phyloP scores from a whole-genome alignment of 1,140 invertebrate genomes.

The Adoxophyes honmai region DNA sequence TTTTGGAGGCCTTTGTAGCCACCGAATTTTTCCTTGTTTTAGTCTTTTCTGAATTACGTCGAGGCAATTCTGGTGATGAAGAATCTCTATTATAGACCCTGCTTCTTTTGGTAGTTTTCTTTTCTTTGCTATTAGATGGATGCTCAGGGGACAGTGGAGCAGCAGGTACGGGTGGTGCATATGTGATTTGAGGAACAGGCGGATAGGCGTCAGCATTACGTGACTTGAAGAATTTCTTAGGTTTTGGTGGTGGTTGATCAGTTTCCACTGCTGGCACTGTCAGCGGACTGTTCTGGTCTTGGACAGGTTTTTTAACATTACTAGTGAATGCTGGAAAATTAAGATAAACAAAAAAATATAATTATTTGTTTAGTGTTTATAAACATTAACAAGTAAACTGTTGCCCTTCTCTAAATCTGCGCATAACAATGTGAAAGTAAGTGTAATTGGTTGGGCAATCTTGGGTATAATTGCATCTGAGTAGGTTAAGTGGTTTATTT shows the following conservation, averaged over 20 bases:
- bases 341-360: slow-evolving; percentile 7
- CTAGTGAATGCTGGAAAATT: slow-evolving; percentile 64
- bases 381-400: no score
- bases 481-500: no score
- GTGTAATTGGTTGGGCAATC: background rate
- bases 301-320: slow-evolving; percentile 75
- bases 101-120: slow-evolving; percentile 57
- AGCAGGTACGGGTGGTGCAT: slow-evolving; percentile 70
- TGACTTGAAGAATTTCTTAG: slow-evolving; percentile 95
- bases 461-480: background rate
- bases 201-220: slow-evolving; percentile 82
- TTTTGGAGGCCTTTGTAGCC: slow-evolving; percentile 67
- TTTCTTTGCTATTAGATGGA: slow-evolving; percentile 75
- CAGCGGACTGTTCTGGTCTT: slow-evolving; percentile 78
- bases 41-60: slow-evolving; percentile 64
- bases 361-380: no score
- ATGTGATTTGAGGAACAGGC: slow-evolving; percentile 75
- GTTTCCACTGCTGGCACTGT: slow-evolving; percentile 77
- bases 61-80: slow-evolving; percentile 65
- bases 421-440: background rate
- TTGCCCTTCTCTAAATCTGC: no score
- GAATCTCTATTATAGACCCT: slow-evolving; percentile 64
- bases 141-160: slow-evolving; percentile 79
- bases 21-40: slow-evolving; percentile 65
- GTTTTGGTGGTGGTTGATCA: slow-evolving; percentile 80